Evolutionary conservation across 2,113 vertebrate genomes (phyloP).

Genomic region (Puffinus mauretanicus): DNA sequence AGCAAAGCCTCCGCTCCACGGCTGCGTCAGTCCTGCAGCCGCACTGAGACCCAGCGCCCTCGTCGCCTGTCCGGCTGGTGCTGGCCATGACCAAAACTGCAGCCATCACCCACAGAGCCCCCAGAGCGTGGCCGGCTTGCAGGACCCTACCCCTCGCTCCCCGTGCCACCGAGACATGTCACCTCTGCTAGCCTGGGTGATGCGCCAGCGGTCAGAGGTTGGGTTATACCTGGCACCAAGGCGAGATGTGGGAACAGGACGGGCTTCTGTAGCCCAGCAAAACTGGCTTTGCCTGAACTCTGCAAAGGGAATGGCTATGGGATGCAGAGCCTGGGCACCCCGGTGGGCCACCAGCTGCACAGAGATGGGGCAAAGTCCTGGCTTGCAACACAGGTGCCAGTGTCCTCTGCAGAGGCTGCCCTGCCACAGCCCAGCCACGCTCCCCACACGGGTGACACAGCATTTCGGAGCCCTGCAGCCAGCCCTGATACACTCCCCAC

Average conservation of each 20-base stretch:
- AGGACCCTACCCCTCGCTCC: background rate
- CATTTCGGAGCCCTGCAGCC: background rate
- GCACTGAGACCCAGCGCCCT: background rate
- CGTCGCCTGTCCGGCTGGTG: background rate
- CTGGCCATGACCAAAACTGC: background rate
- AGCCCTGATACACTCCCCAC: accelerated
- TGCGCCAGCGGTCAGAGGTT: background rate
- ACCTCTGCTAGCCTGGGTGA: background rate
- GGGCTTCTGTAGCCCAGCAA: background rate
- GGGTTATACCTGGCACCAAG: background rate
- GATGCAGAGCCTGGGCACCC: background rate
- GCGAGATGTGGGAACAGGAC: background rate
- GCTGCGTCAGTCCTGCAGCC: background rate
- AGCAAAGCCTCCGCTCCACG: background rate
- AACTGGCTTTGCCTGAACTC: background rate
- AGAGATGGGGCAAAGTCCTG: background rate
- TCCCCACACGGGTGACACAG: background rate
- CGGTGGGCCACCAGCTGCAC: accelerated
- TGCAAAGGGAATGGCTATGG: background rate
- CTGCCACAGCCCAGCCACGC: background rate
- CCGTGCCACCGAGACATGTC: accelerated
- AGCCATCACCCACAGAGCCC: no score
- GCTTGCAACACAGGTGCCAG: background rate
- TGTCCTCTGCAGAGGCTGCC: background rate
- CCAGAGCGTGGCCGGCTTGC: accelerated